Base-by-base conservation (phyloP, 2,797 vertebrate species). In the Telmatherina bonti region DNA sequence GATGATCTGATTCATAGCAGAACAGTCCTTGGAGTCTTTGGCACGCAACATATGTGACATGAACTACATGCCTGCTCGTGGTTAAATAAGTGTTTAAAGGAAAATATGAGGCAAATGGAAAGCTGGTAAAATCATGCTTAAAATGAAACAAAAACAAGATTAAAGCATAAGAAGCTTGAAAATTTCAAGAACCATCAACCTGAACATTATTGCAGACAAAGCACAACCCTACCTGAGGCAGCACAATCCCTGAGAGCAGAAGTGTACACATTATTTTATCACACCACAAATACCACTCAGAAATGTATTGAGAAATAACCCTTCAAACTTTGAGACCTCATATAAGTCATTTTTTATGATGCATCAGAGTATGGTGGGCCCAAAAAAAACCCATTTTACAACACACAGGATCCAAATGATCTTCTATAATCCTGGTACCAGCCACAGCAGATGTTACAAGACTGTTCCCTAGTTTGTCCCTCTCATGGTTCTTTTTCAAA, bases 1-100 rank as follows among this genome's bases (percentile, higher is more conserved):
- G 81, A 86, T 87, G 85, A 86, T 63, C 31, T 57, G 62, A 36
- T 65, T 62, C 74, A 38, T n/a, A 52, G 53, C 57, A 61, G 15
- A 74, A 63, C 43, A 0, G 1, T 68, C 41, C n/a, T 67, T 30
- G 65, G 63, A 71, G 58, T 47, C 49, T 69, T 56, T 12, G 62
- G 20, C 31, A 72, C 27, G 3, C 52, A 74, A 70, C 64, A 82
- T 47, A 67, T 72, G 76, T 65, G 31, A 62, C 59, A 70, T 51
- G 61, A 74, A 55, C 5, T 45, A 29, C 53, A 36, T 62, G 67
- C 47, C 47, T 70, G 62, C n/a, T 62, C 60, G 66, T 22, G 62
- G 66, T 55, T 59, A 13, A 16, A 47, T 51, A 7, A 20, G 51
- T 12, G 22, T 58, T 45, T 27, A 43, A 53, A n/a, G 8, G 29